Evolutionary conservation across 2,113 vertebrate species (phyloP).

Genomic region (Bagarius yarrelli): DNA sequence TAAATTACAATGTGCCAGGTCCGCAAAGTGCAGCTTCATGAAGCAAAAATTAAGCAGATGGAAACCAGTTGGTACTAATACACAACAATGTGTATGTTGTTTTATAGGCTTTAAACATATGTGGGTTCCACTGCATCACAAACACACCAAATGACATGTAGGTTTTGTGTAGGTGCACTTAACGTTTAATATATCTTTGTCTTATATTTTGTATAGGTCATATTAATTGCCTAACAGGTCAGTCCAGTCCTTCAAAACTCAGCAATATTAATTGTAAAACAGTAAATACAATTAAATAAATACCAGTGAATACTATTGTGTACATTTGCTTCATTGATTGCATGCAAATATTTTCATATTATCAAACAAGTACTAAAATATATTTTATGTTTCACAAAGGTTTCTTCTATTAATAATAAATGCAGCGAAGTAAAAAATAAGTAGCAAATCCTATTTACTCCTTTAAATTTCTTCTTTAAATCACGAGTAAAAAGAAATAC

Average conservation of each 20-base stretch:
- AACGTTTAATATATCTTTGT: slow-evolving; percentile 23
- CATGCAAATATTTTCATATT: background rate
- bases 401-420: background rate
- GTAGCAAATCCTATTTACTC: background rate
- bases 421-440: background rate
- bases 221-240: slow-evolving; percentile 31
- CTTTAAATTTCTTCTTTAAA: background rate
- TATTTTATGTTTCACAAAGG: background rate
- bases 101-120: background rate
- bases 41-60: slow-evolving; percentile 17
- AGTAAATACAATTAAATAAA: slow-evolving; percentile 46
- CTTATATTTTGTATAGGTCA: slow-evolving; percentile 50
- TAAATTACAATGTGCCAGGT: slow-evolving; percentile 20
- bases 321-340: slow-evolving; percentile 12
- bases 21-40: slow-evolving; percentile 24
- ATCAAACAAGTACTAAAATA: background rate
- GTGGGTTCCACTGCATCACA: slow-evolving; percentile 4
- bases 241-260: slow-evolving; percentile 35
- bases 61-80: background rate
- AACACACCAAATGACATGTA: slow-evolving; percentile 20
- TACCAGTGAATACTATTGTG: slow-evolving; percentile 33
- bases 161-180: slow-evolving; percentile 38
- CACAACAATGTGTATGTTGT: slow-evolving; percentile 3
- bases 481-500: background rate
- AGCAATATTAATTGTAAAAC: slow-evolving; percentile 45